A percentile compares a stretch with the other conserved stretches of the same genome.
These are phyloP conservation scores for Oncopeltus fasciatus DNA, from an alignment of 1,140 invertebrate genomes.

Conservation along the genomic window DNA sequence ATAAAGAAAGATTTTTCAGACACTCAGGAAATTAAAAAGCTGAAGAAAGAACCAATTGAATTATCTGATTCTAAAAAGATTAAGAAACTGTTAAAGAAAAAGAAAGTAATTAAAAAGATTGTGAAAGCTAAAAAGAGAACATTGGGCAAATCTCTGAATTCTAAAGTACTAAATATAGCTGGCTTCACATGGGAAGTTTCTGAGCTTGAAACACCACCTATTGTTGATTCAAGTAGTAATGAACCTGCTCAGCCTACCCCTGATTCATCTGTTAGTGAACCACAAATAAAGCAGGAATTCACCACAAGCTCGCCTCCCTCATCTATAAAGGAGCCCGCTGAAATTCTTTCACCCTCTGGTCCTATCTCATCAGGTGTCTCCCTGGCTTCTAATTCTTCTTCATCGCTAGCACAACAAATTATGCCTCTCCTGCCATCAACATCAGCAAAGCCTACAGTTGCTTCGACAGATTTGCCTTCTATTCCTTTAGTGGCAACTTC, in stretches of 20 bases:
- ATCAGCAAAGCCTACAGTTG: not conserved
- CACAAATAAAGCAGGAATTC: not conserved
- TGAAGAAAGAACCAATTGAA: not conserved
- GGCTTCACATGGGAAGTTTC: slow-evolving; percentile 1
- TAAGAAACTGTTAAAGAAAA: slow-evolving; percentile 6
- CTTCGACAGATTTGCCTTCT: not conserved
- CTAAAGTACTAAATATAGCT: slow-evolving; percentile 8
- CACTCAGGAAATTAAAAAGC: not conserved
- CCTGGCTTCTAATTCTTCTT: not conserved
- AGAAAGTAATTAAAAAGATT: slow-evolving; percentile 1
- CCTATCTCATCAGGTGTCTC: not conserved
- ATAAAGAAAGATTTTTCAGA: not conserved
- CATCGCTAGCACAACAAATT: not conserved
- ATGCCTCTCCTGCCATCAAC: too few relatives aligned
- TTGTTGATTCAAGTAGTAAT: not conserved
- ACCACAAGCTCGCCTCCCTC: not conserved
- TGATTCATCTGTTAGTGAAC: not conserved
- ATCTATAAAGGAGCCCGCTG: too few relatives aligned
- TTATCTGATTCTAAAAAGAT: not conserved
- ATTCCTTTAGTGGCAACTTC: not conserved
- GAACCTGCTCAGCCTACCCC: not conserved
- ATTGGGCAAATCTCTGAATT: not conserved
- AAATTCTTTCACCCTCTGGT: not conserved
- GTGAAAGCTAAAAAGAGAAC: slow-evolving; percentile 1
- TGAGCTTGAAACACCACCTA: not conserved